phyloP scores from a whole-genome alignment of 2,797 vertebrate species.

The Psittacula echo region DNA sequence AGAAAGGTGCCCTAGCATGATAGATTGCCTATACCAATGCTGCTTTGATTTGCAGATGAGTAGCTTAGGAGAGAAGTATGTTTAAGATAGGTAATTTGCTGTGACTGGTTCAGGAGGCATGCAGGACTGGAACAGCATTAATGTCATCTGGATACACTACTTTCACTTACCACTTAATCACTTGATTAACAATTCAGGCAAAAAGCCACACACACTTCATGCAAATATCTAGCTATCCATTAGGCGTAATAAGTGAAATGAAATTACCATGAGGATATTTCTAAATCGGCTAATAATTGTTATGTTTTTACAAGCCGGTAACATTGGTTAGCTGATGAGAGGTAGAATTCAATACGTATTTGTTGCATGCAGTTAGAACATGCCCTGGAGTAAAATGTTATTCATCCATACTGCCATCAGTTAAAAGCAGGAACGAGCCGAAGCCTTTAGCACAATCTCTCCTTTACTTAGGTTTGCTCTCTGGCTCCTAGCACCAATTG shows the following conservation, averaged over 20 bases:
- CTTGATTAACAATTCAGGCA: constrained; percentile 66
- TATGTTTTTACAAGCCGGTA: constrained; percentile 56
- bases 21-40: background rate
- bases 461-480: background rate
- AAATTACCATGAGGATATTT: constrained; percentile 68
- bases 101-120: constrained; percentile 39
- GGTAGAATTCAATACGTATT: constrained; percentile 19
- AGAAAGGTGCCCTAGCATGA: background rate
- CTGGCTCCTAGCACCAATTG: background rate
- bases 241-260: constrained; percentile 63
- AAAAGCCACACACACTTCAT: constrained; percentile 70
- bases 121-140: constrained; percentile 43
- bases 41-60: constrained; percentile 41
- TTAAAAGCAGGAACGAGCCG: background rate
- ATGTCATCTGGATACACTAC: constrained; percentile 47
- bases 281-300: constrained; percentile 65
- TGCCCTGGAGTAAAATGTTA: constrained; percentile 35
- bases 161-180: constrained; percentile 63
- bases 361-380: constrained; percentile 15
- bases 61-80: background rate
- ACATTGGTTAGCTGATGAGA: constrained; percentile 37
- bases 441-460: background rate
- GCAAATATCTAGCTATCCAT: constrained; percentile 69
- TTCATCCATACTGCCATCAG: background rate
- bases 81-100: constrained; percentile 35